Conservation (phyloP, 2,797 vertebrate species). For the Xenentodon cancila region DNA sequence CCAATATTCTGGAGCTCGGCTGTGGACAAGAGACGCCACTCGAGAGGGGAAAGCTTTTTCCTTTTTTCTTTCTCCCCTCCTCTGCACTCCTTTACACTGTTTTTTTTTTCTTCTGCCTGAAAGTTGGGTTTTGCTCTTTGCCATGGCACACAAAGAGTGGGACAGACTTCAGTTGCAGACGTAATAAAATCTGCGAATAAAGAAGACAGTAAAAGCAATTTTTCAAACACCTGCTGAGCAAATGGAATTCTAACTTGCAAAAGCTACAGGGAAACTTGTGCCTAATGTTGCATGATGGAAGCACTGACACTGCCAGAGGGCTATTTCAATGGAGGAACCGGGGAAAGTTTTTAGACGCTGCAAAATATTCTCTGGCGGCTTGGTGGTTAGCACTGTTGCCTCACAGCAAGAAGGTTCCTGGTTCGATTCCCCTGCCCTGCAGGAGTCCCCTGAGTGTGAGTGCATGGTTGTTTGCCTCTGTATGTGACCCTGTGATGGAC, state of each 20-base stretch:
- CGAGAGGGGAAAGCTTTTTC: background rate
- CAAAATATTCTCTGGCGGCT: too few relatives aligned
- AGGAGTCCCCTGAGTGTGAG: too few relatives aligned
- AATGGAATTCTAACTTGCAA: background rate
- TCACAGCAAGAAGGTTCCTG: too few relatives aligned
- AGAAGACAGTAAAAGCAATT: slow-evolving; percentile 1
- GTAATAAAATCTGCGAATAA: background rate
- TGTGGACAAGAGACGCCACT: background rate
- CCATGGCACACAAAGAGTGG: background rate
- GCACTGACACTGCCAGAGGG: background rate
- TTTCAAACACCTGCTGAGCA: slow-evolving; percentile 18
- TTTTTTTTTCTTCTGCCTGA: background rate
- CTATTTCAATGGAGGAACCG: background rate
- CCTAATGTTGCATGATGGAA: slow-evolving; percentile 7
- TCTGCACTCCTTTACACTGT: background rate
- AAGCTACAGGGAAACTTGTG: background rate
- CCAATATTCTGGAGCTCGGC: background rate
- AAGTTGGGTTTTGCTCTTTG: background rate
- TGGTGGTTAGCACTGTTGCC: too few relatives aligned
- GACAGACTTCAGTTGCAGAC: background rate
- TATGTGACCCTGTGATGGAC: too few relatives aligned
- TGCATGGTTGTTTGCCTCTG: too few relatives aligned
- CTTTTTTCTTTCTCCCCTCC: background rate
- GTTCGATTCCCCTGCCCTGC: too few relatives aligned
- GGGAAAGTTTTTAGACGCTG: background rate